Conservation (phyloP, 1,140 invertebrate genomes). For the Aphidius gifuensis region DNA sequence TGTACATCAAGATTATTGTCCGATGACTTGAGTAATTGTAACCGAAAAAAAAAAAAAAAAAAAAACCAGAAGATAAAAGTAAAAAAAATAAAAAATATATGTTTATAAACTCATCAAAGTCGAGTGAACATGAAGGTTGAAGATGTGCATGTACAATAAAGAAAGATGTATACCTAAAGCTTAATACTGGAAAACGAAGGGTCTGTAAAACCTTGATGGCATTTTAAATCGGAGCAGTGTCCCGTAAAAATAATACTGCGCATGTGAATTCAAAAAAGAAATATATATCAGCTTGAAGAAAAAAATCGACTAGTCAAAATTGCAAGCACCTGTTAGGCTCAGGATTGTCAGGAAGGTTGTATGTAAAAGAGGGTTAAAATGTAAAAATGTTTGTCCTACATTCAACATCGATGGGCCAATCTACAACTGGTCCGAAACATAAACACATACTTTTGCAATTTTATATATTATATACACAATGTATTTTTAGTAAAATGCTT, state of each 20-base stretch:
- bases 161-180: background rate
- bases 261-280: constrained; percentile 25
- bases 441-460: no score
- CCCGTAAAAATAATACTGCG: constrained; percentile 33
- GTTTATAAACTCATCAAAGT: background rate
- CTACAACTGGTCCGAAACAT: background rate
- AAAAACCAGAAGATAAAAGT: background rate
- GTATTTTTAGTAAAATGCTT: no score
- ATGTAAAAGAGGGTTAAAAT: no score
- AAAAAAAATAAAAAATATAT: background rate
- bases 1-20: no score
- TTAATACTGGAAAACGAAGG: constrained; percentile 4
- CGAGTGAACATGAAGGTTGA: background rate
- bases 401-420: constrained; percentile 25
- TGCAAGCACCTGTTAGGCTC: background rate
- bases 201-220: constrained; percentile 45
- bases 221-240: constrained; percentile 48
- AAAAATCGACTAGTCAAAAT: constrained; percentile 8
- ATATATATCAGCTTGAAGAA: background rate
- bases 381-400: constrained; percentile 38
- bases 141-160: background rate
- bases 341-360: no score
- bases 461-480: no score
- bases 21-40: no score
- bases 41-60: no score